Percentiles rank a stretch among this genome's conserved stretches.
Conservation (phyloP, 2,113 vertebrate genomes). For the Phycodurus eques region DNA sequence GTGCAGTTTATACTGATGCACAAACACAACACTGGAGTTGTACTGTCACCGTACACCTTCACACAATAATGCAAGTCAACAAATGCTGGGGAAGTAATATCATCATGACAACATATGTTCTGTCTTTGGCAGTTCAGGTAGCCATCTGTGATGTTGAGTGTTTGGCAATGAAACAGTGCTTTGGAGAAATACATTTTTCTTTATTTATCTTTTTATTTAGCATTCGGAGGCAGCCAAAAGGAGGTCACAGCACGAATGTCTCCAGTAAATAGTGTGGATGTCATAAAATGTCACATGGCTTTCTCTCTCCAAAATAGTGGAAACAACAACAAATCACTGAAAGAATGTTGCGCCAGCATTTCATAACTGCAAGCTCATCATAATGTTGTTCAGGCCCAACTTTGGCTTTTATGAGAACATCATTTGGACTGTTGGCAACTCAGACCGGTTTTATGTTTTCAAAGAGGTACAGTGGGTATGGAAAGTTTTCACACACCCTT, state of each 20-base stretch:
- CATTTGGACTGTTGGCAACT: not conserved
- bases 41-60: not conserved
- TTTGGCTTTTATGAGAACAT: not conserved
- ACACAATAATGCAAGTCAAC: constrained; percentile 25
- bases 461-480: not conserved
- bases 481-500: too few relatives aligned
- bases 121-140: not conserved
- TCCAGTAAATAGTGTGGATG: not conserved
- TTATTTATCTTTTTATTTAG: constrained; percentile 5
- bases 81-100: constrained; percentile 36
- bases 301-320: not conserved
- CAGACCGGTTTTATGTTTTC: not conserved
- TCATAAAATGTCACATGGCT: not conserved
- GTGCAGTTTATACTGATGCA: not conserved
- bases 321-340: not conserved
- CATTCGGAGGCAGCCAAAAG: constrained; percentile 16
- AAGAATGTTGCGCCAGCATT: not conserved
- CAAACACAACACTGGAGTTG: constrained; percentile 5
- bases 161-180: not conserved
- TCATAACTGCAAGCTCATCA: not conserved
- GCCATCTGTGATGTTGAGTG: constrained; percentile 34
- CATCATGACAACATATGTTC: not conserved
- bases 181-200: constrained; percentile 6
- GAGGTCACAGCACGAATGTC: constrained; percentile 19
- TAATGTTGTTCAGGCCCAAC: not conserved